Evolutionary conservation across 1,140 invertebrate genomes (phyloP).

Genomic region (Acromyrmex echinatior): DNA sequence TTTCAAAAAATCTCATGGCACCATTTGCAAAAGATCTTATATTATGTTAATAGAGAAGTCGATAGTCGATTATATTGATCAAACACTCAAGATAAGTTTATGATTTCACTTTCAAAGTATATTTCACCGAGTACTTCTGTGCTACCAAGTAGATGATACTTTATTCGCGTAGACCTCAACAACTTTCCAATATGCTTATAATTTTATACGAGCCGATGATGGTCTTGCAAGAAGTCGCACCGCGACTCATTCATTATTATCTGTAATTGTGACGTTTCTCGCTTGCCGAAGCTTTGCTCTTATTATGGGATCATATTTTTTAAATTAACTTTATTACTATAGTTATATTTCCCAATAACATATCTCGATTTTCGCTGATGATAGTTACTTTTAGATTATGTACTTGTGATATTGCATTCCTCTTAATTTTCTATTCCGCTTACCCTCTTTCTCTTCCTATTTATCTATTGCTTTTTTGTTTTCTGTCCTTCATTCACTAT

Average conservation of each 20-base stretch:
- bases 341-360: not conserved
- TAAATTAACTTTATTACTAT: constrained; percentile 2
- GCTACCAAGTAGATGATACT: constrained; percentile 54
- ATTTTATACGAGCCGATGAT: constrained; percentile 14
- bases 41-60: not conserved
- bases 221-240: not conserved
- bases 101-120: constrained; percentile 72
- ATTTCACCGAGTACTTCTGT: constrained; percentile 42
- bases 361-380: constrained; percentile 4
- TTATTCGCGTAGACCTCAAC: constrained; percentile 52
- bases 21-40: not conserved
- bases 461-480: not conserved
- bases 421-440: not conserved
- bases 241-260: not conserved
- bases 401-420: not conserved
- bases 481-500: not conserved
- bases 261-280: constrained; percentile 5
- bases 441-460: too few relatives aligned
- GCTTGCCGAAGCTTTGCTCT: not conserved
- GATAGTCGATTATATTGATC: constrained; percentile 7
- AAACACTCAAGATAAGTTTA: constrained; percentile 32
- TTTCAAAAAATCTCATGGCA: not conserved
- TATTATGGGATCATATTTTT: constrained; percentile 13
- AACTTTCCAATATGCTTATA: constrained; percentile 67
- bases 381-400: constrained; percentile 17